phyloP scores from a whole-genome alignment of 1,140 invertebrate species.

The Brachionus rotundiformis region DNA sequence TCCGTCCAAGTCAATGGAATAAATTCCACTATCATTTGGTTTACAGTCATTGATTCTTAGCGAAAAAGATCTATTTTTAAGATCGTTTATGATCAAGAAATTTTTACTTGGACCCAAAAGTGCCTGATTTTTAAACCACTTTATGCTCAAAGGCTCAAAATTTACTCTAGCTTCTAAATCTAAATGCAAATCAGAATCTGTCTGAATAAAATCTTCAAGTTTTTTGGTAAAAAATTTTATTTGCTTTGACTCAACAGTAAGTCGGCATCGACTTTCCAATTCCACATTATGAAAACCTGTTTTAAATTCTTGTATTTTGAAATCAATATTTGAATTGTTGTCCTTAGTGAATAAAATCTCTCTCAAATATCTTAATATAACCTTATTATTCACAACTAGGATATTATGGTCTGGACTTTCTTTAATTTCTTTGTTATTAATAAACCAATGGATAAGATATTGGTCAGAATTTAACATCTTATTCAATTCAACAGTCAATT shows the following conservation, averaged over 20 bases:
- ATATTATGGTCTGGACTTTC: neutral
- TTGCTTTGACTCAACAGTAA: neutral
- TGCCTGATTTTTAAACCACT: conserved; percentile 30
- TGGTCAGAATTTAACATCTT: neutral
- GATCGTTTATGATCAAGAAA: neutral
- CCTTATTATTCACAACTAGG: neutral
- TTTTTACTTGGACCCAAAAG: neutral
- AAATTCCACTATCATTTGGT: neutral
- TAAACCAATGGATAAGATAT: neutral
- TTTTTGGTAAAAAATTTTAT: conserved; percentile 39
- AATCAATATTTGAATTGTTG: conserved; percentile 20
- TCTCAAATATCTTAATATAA: neutral
- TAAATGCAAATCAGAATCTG: conserved; percentile 10
- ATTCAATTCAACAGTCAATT: conserved; percentile 10
- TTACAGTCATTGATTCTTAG: conserved; percentile 36
- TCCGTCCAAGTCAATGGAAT: conserved; percentile 40
- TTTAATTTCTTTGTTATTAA: neutral
- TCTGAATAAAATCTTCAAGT: neutral
- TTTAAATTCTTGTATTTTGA: conserved; percentile 31
- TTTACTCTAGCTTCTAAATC: conserved; percentile 46
- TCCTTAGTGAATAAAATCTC: neutral
- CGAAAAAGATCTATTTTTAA: neutral
- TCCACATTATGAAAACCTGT: neutral
- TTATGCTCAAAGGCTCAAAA: neutral
- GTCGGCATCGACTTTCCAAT: neutral